Conservation (phyloP, 2,797 vertebrate genomes). For the Megaceryle alcyon region DNA sequence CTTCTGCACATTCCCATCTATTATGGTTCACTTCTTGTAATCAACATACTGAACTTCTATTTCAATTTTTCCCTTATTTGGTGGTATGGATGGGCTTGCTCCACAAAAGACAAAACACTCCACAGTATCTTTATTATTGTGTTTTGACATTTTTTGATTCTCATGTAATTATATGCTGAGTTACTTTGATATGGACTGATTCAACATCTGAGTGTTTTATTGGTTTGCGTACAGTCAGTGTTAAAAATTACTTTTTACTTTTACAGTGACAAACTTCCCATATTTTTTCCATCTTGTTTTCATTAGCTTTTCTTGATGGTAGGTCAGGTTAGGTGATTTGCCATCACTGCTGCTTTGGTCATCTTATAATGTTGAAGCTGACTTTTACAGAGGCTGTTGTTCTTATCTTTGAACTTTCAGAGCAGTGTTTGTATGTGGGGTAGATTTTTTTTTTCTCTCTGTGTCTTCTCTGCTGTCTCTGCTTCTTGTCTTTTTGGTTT, state of each 20-base stretch:
- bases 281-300: constrained; percentile 2
- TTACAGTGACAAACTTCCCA: neutral
- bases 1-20: neutral
- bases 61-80: constrained; percentile 37
- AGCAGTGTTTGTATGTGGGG: neutral
- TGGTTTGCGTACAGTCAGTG: neutral
- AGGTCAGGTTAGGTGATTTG: constrained; percentile 1
- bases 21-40: neutral
- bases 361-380: neutral
- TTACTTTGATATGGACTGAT: constrained; percentile 24
- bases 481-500: constrained; percentile 59
- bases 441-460: neutral
- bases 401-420: constrained; percentile 13
- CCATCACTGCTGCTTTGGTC: neutral
- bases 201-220: constrained; percentile 20
- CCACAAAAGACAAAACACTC: neutral
- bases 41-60: neutral
- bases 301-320: neutral
- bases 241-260: neutral
- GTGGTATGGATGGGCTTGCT: neutral
- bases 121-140: constrained; percentile 2
- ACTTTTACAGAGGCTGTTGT: neutral
- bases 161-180: constrained; percentile 17
- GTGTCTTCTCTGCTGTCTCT: constrained; percentile 47
- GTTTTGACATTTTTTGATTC: constrained; percentile 48